These are phyloP conservation scores for Brachionus paranguensis DNA, from an alignment of 1,140 invertebrate genomes.

Conservation along the genomic window DNA sequence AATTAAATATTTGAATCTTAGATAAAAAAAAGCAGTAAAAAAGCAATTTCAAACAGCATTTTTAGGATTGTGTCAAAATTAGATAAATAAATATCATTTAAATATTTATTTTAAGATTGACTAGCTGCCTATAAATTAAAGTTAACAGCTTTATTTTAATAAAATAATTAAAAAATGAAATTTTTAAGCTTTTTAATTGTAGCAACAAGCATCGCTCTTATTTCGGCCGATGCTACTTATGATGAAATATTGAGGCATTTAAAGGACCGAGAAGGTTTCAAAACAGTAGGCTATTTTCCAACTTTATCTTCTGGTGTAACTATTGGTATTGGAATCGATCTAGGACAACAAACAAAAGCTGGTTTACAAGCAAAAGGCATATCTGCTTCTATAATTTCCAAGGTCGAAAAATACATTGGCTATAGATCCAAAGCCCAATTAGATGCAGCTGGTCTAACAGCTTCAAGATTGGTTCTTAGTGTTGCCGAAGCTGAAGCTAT, in stretches of 20 bases:
- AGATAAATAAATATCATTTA: background rate
- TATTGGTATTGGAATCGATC: conserved; percentile 18
- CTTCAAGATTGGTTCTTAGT: background rate
- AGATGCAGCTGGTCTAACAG: background rate
- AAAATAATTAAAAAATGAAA: background rate
- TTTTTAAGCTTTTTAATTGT: background rate
- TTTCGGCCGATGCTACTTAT: background rate
- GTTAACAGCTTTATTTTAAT: background rate
- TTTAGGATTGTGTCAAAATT: background rate
- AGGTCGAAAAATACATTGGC: conserved; percentile 2
- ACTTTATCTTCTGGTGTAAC: background rate
- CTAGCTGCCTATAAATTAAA: background rate
- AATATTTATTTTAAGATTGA: background rate
- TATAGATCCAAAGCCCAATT: conserved; percentile 6
- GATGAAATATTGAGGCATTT: conserved; percentile 35
- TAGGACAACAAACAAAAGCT: conserved; percentile 11
- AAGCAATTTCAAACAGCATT: background rate
- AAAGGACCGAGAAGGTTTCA: conserved; percentile 23
- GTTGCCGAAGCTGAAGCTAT: conserved; percentile 1
- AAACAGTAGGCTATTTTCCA: background rate
- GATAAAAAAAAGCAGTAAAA: background rate
- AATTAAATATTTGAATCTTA: background rate
- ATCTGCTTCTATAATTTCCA: background rate
- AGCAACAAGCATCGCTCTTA: background rate
- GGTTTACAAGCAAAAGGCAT: background rate